Conservation (phyloP, 2,113 vertebrate genomes). For the Phalacrocorax aristotelis region DNA sequence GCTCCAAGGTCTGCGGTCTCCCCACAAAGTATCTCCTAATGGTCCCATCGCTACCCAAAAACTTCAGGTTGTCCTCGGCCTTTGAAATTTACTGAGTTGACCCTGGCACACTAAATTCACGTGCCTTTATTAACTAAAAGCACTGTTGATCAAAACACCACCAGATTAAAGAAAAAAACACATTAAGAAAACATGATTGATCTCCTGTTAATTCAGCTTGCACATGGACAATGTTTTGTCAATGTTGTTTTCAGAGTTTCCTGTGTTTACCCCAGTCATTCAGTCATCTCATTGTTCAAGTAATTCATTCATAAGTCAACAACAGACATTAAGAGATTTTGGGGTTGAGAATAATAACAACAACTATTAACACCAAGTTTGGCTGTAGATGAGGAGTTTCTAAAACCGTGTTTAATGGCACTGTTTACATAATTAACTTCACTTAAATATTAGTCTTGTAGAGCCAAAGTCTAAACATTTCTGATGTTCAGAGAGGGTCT, state of each 20-base stretch:
- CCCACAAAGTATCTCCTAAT: not conserved
- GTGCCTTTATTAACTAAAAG: not conserved
- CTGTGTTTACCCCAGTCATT: not conserved
- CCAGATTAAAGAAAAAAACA: not conserved
- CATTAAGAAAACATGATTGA: not conserved
- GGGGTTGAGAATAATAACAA: not conserved
- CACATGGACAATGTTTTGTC: not conserved
- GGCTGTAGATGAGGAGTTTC: not conserved
- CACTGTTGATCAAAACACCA: not conserved
- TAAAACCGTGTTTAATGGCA: not conserved
- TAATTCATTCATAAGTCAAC: not conserved
- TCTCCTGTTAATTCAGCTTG: not conserved
- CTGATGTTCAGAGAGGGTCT: not conserved
- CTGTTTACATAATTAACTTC: not conserved
- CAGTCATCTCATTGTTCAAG: not conserved
- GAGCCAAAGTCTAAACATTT: not conserved
- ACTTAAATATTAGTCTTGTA: not conserved
- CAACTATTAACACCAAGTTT: not conserved
- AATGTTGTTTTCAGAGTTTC: not conserved
- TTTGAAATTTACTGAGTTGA: not conserved
- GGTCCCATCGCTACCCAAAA: not conserved
- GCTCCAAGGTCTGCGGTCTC: not conserved
- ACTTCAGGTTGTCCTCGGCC: not conserved
- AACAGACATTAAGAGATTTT: not conserved
- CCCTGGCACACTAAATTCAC: not conserved